Evolutionary conservation across 1,140 invertebrate species (phyloP), one percentile per base, ranked within the genome.

Genomic region (Caligus rogercresseyi): DNA sequence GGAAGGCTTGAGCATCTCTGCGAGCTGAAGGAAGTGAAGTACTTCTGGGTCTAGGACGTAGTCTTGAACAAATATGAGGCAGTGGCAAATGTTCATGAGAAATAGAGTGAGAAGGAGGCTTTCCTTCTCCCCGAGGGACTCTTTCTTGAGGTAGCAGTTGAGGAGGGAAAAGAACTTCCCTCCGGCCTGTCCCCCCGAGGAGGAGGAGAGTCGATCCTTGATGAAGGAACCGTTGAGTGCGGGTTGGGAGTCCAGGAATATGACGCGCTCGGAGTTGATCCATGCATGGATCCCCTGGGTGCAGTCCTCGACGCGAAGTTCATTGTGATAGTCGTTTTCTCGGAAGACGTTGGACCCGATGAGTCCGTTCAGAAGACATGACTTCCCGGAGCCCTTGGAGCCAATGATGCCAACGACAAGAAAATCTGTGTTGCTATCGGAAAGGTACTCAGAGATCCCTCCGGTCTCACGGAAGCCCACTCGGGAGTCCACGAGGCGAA

Each of bases 1-100:
- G n/a, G 57, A 60, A 19, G 57, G 57, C 26, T 60, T 60, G 13
- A 60, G 23, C 57, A 60, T 26, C 16, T 60, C 57, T 13, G 57
- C 23, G 2, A 25, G 21, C 43, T 60, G 23, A 2, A 60, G 57
- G 20, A 26, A 26, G 2, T 31, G 24, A 14, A 60, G 23, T 15
- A 60, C 23, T n/a, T 60, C 26, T 16, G 2, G 11, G 24, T 60
- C 57, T 19, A 16, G 21, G 21, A 18, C 19, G 21, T 18, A 60
- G 7, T 60, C 57, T 25, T 60, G 57, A 25, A 60, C 26, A 2
- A 60, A 18, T 2, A 60, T 25, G 16, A 60, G 2, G 11, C 18
- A 18, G 26, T 60, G 23, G 24, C 57, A 60, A 25, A 60, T 60
- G 57, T 43, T 60, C 24, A 26, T 26, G 25, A 60, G 26, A n/a